Evolutionary conservation across 2,797 vertebrate genomes (phyloP).

Genomic region (Melanotaenia nigrans): DNA sequence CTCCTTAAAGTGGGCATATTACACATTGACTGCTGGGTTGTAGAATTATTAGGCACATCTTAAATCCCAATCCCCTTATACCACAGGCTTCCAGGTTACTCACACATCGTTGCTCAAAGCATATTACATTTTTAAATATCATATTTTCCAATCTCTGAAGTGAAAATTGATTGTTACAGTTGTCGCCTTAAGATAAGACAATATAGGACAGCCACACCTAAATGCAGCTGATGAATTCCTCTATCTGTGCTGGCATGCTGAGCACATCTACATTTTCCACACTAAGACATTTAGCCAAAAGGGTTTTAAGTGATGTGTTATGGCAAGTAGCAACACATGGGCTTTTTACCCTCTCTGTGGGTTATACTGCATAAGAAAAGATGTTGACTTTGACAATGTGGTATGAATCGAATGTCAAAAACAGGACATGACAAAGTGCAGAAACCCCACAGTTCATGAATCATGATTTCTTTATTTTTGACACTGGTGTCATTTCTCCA

Average conservation of each 20-base stretch:
- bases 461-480: neutral
- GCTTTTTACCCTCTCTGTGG: neutral
- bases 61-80: neutral
- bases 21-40: neutral
- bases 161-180: conserved; percentile 14
- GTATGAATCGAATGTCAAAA: neutral
- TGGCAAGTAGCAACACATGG: conserved; percentile 25
- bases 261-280: conserved; percentile 21
- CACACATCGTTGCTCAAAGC: conserved; percentile 3
- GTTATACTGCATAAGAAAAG: conserved; percentile 1
- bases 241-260: conserved; percentile 64
- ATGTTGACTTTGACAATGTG: neutral
- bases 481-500: neutral
- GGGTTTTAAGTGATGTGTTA: conserved; percentile 20
- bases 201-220: conserved; percentile 30
- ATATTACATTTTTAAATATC: conserved; percentile 13
- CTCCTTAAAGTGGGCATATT: neutral
- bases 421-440: neutral
- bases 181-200: conserved; percentile 25
- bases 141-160: conserved; percentile 9
- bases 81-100: conserved; percentile 3
- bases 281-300: conserved; percentile 21
- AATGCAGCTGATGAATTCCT: conserved; percentile 53
- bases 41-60: neutral
- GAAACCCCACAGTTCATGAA: neutral